phyloP scores from a whole-genome alignment of 2,113 vertebrate genomes.

The Oostethus manadensis region DNA sequence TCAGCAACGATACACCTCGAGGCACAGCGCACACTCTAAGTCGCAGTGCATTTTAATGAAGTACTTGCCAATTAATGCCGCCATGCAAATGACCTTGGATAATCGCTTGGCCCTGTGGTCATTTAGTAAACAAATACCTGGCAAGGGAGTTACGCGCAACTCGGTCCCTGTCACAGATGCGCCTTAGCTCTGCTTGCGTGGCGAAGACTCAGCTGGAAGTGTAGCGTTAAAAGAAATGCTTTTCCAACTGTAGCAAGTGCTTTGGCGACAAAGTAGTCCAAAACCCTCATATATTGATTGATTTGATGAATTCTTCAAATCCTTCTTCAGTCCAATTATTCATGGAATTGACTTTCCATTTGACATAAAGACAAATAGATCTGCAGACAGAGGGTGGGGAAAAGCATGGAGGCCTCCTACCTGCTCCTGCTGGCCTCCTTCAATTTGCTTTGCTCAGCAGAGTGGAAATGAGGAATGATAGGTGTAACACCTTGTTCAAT shows the following conservation, averaged over 20 bases:
- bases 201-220: slow-evolving; percentile 12
- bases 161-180: slow-evolving; percentile 35
- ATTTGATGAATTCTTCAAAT: no score
- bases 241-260: slow-evolving; percentile 6
- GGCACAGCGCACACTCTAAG: slow-evolving; percentile 38
- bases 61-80: slow-evolving; percentile 69
- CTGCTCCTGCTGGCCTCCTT: slow-evolving; percentile 41
- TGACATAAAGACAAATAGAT: slow-evolving; percentile 16
- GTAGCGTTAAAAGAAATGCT: no score
- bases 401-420: slow-evolving; percentile 22
- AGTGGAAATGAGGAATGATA: slow-evolving; percentile 63
- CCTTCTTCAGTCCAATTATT: no score
- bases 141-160: slow-evolving; percentile 46
- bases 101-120: slow-evolving; percentile 61
- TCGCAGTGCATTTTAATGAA: slow-evolving; percentile 69
- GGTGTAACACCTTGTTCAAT: not conserved
- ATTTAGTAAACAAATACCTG: slow-evolving; percentile 68
- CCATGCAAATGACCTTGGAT: slow-evolving; percentile 62
- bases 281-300: no score
- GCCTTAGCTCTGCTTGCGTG: slow-evolving; percentile 33
- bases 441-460: slow-evolving; percentile 57
- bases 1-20: slow-evolving; percentile 54
- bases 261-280: not conserved
- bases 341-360: no score
- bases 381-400: slow-evolving; percentile 8